These are phyloP conservation scores for Halichoerus grypus DNA, from an alignment of 2,113 vertebrate species.

Conservation along the genomic window DNA sequence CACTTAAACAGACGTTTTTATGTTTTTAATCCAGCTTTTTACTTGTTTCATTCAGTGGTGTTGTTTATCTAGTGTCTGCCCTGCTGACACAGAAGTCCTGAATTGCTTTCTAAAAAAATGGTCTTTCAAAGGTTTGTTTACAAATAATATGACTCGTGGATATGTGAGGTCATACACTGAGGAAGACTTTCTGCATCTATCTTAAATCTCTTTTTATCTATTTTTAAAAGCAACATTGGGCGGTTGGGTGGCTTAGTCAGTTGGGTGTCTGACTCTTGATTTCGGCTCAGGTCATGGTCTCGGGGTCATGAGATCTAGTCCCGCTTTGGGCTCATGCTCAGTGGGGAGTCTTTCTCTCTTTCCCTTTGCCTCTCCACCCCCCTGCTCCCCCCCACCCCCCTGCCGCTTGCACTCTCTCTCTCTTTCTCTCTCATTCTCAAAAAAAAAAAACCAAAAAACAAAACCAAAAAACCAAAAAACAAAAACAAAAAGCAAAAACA, in stretches of 20 bases:
- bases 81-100: conserved; percentile 38
- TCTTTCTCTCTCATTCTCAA: too few species aligned
- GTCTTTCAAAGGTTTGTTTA: conserved; percentile 62
- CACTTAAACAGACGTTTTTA: conserved; percentile 55
- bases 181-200: conserved; percentile 18
- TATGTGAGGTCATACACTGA: conserved; percentile 32
- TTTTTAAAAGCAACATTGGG: not conserved
- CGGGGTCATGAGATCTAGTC: not conserved
- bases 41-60: conserved; percentile 8
- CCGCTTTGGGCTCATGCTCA: not conserved
- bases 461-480: too few species aligned
- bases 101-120: conserved; percentile 59
- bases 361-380: not conserved
- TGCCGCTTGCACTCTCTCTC: too few species aligned
- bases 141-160: conserved; percentile 56
- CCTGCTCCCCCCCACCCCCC: too few species aligned
- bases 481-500: not conserved
- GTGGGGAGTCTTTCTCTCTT: not conserved
- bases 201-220: conserved; percentile 53
- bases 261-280: not conserved
- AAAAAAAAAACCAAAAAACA: too few species aligned
- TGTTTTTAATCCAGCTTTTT: conserved; percentile 56
- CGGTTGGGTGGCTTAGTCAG: not conserved
- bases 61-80: conserved; percentile 60
- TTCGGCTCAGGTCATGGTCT: not conserved